Base-by-base conservation (phyloP, 2,888 invertebrate genomes). In the Chesias legatella region DNA sequence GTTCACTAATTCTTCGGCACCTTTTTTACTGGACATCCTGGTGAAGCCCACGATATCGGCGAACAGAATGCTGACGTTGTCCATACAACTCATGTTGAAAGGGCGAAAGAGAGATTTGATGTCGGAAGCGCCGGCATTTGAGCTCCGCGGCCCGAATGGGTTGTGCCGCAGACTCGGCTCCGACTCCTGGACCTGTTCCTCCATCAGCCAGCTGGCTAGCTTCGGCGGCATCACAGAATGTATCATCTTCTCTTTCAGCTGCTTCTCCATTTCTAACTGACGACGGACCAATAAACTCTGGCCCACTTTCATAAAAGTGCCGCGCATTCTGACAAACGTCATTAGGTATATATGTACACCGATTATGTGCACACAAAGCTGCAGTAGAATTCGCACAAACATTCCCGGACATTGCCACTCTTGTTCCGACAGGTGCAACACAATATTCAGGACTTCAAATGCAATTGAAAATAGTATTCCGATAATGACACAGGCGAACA, bases 21-120 rank as follows among this genome's bases (percentile, higher is more conserved):
- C 96, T 85, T 98, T 99, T 61, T 96, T 98, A 54, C 97, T 96
- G 41, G 97, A 96, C 98, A 98, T 98, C 71, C 93, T 94, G 0
- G 98, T 99, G 77, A 99, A 99, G 23, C 98, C 98, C 10, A 98
- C 98, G 66, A 99, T 98, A 74, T 99, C 98, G 17, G 98, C 98
- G 75, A 98, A 98, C 30, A 99, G 84, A 64, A 99, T 98, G 81
- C 97, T 97, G 28, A 98, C 98, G 73, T 97, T 94, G 56, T 96
- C 95, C 97, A 98, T 97, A 40, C 94, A 94, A 74, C 95, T 95
- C 98, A 98, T 98, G 67, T 98, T 98, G 77, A 98, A 98, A 5
- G 98, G 97, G 25, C 98, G 91, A 79, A 98, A 98, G 33, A 96
- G 85, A 0, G 95, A 94, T 60, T 94, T 92, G 11, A 95, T 92